Percentiles rank a stretch among this genome's conserved stretches.
Conservation (phyloP, 2,888 invertebrate species). For the Escarpia spicata region DNA sequence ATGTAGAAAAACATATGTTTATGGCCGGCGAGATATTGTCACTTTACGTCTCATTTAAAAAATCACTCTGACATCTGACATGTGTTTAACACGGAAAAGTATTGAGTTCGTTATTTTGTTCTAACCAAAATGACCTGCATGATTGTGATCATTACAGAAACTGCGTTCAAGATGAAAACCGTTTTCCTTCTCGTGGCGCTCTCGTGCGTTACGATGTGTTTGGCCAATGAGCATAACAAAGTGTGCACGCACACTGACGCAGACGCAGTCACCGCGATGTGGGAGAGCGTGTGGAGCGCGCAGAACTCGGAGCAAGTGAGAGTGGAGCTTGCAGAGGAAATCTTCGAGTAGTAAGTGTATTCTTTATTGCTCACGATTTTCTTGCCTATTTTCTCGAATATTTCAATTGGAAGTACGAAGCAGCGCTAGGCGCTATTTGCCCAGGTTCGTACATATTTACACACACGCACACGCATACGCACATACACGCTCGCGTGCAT, state of each 20-base stretch:
- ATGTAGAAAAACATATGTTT: too few species aligned
- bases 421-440: too few species aligned
- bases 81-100: too few species aligned
- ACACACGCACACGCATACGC: not conserved
- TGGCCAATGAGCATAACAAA: not conserved
- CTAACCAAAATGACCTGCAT: too few species aligned
- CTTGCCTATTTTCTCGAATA: not conserved
- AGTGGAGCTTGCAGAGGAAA: constrained; percentile 29
- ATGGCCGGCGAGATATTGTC: too few species aligned
- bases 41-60: too few species aligned
- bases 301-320: constrained; percentile 31
- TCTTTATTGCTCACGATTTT: not conserved
- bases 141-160: too few species aligned
- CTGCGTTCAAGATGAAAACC: too few species aligned
- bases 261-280: constrained; percentile 27
- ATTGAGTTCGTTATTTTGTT: too few species aligned
- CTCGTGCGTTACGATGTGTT: constrained; percentile 22
- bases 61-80: too few species aligned
- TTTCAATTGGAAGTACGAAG: not conserved
- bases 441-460: too few species aligned
- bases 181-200: constrained; percentile 22
- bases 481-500: not conserved
- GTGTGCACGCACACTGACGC: constrained; percentile 34
- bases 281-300: constrained; percentile 35
- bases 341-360: constrained; percentile 36